A percentile compares a stretch with the other conserved stretches of the same genome.
These are phyloP conservation scores for Bedellia somnulentella DNA, from an alignment of 2,888 invertebrate genomes.

Conservation along the genomic window DNA sequence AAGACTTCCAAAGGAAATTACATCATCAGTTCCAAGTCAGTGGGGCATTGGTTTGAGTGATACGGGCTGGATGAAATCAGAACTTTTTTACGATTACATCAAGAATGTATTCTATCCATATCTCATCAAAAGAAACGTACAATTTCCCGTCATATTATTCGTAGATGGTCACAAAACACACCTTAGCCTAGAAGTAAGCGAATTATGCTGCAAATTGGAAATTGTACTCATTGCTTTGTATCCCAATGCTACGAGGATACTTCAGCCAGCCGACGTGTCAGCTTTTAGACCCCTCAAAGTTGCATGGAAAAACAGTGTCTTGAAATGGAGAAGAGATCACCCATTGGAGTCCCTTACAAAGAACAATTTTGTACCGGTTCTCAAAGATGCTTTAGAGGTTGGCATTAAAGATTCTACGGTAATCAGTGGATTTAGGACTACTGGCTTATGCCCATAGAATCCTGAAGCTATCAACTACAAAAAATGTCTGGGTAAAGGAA, in stretches of 20 bases:
- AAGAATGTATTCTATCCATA: slow-evolving; percentile 21
- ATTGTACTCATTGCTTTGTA: slow-evolving; percentile 3
- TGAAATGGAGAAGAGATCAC: slow-evolving; percentile 2
- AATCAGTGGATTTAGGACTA: slow-evolving; percentile 5
- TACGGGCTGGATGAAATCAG: slow-evolving; percentile 14
- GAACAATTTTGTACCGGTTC: background rate
- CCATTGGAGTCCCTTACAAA: background rate
- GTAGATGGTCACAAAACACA: slow-evolving; percentile 27
- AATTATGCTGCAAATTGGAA: slow-evolving; percentile 1
- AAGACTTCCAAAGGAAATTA: background rate
- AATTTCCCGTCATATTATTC: slow-evolving; percentile 21
- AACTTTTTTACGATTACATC: slow-evolving; percentile 24
- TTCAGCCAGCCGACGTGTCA: slow-evolving; percentile 2
- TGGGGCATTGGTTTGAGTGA: background rate
- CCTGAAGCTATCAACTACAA: slow-evolving; percentile 6
- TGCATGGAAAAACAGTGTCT: slow-evolving; percentile 1
- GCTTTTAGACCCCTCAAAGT: slow-evolving; percentile 3
- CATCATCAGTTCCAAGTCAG: background rate
- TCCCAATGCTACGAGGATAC: slow-evolving; percentile 2
- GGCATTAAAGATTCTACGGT: slow-evolving; percentile 3
- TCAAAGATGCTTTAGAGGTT: slow-evolving; percentile 1
- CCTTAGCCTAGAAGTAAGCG: slow-evolving; percentile 12
- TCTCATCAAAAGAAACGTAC: slow-evolving; percentile 16
- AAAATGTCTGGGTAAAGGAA: slow-evolving; percentile 6
- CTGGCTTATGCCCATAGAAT: slow-evolving; percentile 7